phyloP scores from a whole-genome alignment of 2,797 vertebrate species.

The Pteronotus mesoamericanus region DNA sequence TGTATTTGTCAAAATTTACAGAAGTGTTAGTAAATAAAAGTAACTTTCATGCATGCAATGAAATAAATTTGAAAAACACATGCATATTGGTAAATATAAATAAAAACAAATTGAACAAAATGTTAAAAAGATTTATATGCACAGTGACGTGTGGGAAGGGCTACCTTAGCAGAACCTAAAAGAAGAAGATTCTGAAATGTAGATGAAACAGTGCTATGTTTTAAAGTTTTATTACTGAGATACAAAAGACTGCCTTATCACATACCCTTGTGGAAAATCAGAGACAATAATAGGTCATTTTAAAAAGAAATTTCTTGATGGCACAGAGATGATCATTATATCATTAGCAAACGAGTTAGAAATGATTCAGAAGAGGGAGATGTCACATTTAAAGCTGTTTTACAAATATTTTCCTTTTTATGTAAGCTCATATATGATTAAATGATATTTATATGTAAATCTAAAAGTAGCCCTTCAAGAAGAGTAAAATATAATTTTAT shows the following conservation, averaged over 20 bases:
- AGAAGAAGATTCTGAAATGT: not conserved
- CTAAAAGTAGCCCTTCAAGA: not conserved
- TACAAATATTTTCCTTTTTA: conserved; percentile 17
- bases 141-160: not conserved
- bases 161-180: not conserved
- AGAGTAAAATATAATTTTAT: not conserved
- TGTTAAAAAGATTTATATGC: not conserved
- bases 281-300: not conserved
- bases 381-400: not conserved
- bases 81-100: not conserved
- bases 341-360: not conserved
- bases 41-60: not conserved
- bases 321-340: not conserved
- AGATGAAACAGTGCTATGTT: not conserved
- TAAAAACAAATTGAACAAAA: not conserved
- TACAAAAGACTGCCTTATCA: not conserved
- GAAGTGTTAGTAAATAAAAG: not conserved
- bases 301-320: not conserved
- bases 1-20: not conserved
- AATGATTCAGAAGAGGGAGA: not conserved
- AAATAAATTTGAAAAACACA: not conserved
- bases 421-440: not conserved
- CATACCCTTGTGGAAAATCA: not conserved
- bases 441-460: conserved; percentile 16
- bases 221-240: not conserved